Evolutionary conservation across 2,113 vertebrate genomes (phyloP).

Genomic region (Cervus canadensis): DNA sequence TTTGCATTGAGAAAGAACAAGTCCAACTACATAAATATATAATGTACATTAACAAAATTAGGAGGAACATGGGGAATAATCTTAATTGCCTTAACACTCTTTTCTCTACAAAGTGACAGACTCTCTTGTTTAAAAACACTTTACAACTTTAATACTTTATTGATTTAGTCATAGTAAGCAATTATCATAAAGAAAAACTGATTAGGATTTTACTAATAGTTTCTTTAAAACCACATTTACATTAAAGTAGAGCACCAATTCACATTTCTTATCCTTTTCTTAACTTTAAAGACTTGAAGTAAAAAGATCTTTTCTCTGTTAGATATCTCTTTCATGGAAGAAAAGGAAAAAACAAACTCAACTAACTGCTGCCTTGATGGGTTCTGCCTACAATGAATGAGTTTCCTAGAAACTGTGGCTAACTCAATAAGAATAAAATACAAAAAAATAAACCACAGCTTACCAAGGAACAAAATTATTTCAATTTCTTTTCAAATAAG

Average conservation of each 20-base stretch:
- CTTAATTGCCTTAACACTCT: background rate
- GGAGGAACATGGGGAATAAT: background rate
- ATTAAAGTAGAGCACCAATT: background rate
- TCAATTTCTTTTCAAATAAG: conserved; percentile 4
- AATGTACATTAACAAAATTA: background rate
- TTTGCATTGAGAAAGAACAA: background rate
- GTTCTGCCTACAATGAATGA: background rate
- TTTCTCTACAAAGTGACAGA: background rate
- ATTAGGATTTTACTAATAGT: background rate
- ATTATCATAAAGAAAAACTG: background rate
- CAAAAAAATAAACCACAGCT: background rate
- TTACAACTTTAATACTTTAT: background rate
- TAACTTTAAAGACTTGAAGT: conserved; percentile 12
- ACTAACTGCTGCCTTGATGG: background rate
- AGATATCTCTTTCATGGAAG: background rate
- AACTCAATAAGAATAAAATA: background rate
- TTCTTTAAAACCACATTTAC: background rate
- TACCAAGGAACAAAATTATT: conserved; percentile 23
- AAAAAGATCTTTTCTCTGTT: conserved; percentile 13
- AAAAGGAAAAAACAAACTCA: background rate
- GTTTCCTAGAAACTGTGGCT: background rate
- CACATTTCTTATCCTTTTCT: background rate
- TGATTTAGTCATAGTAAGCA: background rate
- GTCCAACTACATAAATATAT: background rate
- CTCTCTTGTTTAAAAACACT: background rate